Evolutionary conservation across 2,797 vertebrate genomes (phyloP), one percentile per base, ranked within the genome.

Genomic region (Trematomus bernacchii): DNA sequence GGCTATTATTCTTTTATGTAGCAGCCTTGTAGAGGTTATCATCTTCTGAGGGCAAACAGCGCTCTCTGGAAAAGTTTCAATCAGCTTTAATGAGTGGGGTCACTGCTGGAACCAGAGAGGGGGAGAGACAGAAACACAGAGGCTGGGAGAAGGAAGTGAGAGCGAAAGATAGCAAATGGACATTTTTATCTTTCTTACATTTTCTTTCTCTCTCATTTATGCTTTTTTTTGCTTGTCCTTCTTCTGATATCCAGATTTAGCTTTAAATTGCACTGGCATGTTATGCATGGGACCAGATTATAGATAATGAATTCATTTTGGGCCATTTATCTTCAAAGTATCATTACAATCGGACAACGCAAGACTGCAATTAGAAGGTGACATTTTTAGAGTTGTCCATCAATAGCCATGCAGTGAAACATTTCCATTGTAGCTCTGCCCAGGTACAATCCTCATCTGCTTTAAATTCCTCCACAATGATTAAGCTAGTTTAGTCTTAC

Each of bases 71-170:
- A 90, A 94, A 93, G 91, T 95, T 95, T 94, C 94, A 94, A 94
- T 94, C 90, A 94, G 92, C 91, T 94, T 94, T 95, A 95, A 95
- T 95, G 94, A 95, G 95, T 90, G 83, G 90, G 94, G 94, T 95
- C 94, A 93, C 89, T 74, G 79, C 79, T 90, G 87, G 90, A 93
- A 92, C 78, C 85, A 86, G 79, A 66, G 83, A 84, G 78, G 66
- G 83, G 86, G 76, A 86, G 83, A 85, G 63, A 85, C 59, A 37
- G 33, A 33, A 18, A 44, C 54, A 60, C 12, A 9, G 60, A 80
- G 68, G 71, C 68, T 3, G n/a, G 46, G 48, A 79, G 62, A 37
- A 82, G 71, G 27, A 63, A 79, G 82, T 51, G 60, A 71, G 79
- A 83, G 79, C 52, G 53, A 64, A 58, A 75, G 76, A 83, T 69